These are phyloP conservation scores for Sigmodon hispidus DNA, from an alignment of 2,113 vertebrate species.

Conservation along the genomic window DNA sequence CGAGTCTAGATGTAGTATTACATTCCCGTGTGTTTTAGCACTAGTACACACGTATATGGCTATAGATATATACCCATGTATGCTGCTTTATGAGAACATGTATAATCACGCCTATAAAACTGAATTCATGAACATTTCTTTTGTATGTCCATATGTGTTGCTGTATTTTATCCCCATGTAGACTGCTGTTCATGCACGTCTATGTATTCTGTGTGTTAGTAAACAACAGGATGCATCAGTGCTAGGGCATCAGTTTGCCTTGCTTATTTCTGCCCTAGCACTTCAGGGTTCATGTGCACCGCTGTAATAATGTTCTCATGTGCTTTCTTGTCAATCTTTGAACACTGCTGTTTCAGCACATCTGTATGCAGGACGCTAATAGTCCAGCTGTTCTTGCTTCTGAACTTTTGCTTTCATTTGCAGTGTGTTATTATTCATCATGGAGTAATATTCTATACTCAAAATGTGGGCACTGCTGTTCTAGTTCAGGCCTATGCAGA, in stretches of 20 bases:
- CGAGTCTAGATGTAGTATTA: neutral
- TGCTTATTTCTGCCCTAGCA: neutral
- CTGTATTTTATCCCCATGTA: neutral
- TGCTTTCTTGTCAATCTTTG: neutral
- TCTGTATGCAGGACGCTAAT: neutral
- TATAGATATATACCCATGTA: neutral
- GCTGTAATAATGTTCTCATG: neutral
- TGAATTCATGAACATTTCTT: neutral
- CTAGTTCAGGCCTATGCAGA: neutral
- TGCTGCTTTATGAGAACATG: neutral
- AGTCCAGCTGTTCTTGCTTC: neutral
- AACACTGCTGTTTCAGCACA: neutral
- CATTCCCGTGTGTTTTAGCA: neutral
- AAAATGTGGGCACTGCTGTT: too few species aligned
- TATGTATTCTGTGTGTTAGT: neutral
- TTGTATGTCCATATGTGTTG: neutral
- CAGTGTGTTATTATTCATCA: neutral
- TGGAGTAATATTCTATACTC: neutral
- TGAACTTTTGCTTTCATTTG: neutral
- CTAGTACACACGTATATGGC: neutral
- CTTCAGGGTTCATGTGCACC: neutral
- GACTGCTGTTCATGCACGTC: neutral
- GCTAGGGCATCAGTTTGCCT: neutral
- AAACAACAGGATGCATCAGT: neutral
- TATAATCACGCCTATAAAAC: neutral